These are phyloP conservation scores for Numenius arquata DNA, from an alignment of 2,113 vertebrate genomes.

Conservation along the genomic window DNA sequence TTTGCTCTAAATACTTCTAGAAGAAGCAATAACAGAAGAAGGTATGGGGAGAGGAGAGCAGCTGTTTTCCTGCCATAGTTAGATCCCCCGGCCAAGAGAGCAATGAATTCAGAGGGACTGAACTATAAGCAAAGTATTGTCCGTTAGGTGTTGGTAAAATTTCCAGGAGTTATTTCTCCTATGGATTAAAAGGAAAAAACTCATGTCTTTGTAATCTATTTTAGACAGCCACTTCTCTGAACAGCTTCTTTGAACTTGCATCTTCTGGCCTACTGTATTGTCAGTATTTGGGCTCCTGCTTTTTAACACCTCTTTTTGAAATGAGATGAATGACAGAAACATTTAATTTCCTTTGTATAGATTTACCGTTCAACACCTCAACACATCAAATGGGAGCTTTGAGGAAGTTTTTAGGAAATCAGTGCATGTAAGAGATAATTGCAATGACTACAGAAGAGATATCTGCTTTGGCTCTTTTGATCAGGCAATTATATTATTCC, in stretches of 20 bases:
- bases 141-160: not conserved
- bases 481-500: not conserved
- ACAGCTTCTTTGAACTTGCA: not conserved
- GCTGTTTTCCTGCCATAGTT: not conserved
- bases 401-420: not conserved
- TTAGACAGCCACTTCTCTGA: not conserved
- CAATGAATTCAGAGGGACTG: not conserved
- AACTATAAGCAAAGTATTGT: not conserved
- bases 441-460: not conserved
- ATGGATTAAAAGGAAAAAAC: not conserved
- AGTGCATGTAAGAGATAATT: not conserved
- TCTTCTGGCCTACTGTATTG: not conserved
- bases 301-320: not conserved
- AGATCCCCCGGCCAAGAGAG: not conserved
- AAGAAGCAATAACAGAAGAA: not conserved
- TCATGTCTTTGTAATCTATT: not conserved
- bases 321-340: not conserved
- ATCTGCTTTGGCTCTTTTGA: not conserved
- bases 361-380: not conserved
- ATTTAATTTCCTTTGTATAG: not conserved
- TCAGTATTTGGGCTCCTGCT: not conserved
- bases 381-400: not conserved
- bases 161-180: not conserved
- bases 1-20: not conserved
- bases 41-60: not conserved